Evolutionary conservation across 2,888 invertebrate genomes (phyloP).

Genomic region (Machimus atricapillus): DNA sequence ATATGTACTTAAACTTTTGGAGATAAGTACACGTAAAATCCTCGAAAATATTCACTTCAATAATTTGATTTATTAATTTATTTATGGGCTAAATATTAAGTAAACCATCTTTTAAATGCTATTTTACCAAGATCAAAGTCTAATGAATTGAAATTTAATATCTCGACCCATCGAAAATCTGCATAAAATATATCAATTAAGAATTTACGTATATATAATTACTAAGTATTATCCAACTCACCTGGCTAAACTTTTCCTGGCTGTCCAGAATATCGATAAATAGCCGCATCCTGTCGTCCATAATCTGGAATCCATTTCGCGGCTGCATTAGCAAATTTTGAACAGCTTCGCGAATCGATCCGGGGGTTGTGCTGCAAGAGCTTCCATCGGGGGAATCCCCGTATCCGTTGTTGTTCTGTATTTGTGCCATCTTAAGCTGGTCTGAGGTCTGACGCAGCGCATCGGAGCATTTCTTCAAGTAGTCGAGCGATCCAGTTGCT

Average conservation of each 20-base stretch:
- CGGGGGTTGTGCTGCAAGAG: constrained; percentile 65
- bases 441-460: constrained; percentile 60
- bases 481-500: constrained; percentile 61
- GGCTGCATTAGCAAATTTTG: constrained; percentile 73
- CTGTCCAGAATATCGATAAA: constrained; percentile 84
- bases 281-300: constrained; percentile 78
- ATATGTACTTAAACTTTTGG: too few relatives aligned
- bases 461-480: constrained; percentile 61
- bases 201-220: not conserved
- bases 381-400: constrained; percentile 58
- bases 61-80: too few relatives aligned
- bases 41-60: too few relatives aligned
- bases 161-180: not conserved
- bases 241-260: constrained; percentile 83
- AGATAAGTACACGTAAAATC: too few relatives aligned
- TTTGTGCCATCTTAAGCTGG: constrained; percentile 57
- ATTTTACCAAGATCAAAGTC: too few relatives aligned
- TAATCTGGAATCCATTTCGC: constrained; percentile 76
- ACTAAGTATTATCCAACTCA: constrained; percentile 57
- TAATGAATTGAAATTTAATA: too few relatives aligned
- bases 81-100: too few relatives aligned
- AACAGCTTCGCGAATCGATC: constrained; percentile 74
- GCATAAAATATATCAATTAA: not conserved
- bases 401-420: constrained; percentile 50
- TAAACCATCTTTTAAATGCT: too few relatives aligned